Conservation (phyloP, 2,888 invertebrate genomes). For the Zaprionus lineosus region DNA sequence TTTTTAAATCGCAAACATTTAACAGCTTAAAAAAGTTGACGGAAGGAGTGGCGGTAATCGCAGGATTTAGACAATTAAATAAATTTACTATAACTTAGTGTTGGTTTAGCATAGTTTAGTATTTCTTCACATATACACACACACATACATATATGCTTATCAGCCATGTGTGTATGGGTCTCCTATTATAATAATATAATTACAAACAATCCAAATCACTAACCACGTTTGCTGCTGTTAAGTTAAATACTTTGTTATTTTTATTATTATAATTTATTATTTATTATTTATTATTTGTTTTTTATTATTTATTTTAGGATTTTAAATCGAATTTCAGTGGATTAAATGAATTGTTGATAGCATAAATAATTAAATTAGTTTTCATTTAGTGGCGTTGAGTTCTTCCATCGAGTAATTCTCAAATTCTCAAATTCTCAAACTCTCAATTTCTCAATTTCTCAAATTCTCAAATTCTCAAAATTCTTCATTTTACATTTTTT, state of each 20-base stretch:
- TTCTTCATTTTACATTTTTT: constrained; percentile 4
- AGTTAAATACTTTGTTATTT: constrained; percentile 36
- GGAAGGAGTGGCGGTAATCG: constrained; percentile 1
- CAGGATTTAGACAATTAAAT: constrained; percentile 46
- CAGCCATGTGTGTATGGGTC: constrained; percentile 34
- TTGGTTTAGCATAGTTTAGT: constrained; percentile 31
- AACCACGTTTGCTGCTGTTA: constrained; percentile 79
- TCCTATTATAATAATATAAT: constrained; percentile 33
- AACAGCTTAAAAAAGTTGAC: constrained; percentile 22
- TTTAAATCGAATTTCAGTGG: too few relatives aligned
- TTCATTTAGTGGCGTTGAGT: too few relatives aligned
- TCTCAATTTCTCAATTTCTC: too few relatives aligned
- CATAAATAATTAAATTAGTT: constrained; percentile 26
- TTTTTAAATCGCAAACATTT: constrained; percentile 22
- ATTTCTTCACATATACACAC: not conserved
- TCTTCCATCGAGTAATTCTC: too few relatives aligned
- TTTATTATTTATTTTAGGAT: too few relatives aligned
- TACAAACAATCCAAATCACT: constrained; percentile 80
- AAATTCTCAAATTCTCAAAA: constrained; percentile 13
- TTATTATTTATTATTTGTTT: constrained; percentile 23
- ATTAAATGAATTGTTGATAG: too few relatives aligned
- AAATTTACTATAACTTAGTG: constrained; percentile 14
- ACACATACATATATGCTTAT: constrained; percentile 4
- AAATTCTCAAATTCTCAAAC: too few relatives aligned
- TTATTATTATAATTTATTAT: constrained; percentile 22